Evolutionary conservation across 2,113 vertebrate genomes (phyloP).

Genomic region (human): DNA sequence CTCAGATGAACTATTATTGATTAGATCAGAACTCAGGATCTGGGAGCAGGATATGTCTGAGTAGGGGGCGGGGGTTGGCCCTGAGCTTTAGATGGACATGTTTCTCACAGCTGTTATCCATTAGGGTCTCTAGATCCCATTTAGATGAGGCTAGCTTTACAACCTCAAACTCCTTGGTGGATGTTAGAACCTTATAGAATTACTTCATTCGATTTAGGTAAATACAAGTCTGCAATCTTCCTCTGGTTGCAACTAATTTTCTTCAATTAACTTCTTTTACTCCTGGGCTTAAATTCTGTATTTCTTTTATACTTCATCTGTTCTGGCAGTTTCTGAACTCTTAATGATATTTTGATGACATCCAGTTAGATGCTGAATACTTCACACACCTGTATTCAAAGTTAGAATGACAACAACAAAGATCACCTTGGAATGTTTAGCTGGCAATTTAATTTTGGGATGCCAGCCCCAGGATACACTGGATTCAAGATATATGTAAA

Average conservation of each 20-base stretch:
- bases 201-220: not conserved
- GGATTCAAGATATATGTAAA: not conserved
- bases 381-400: constrained; percentile 2
- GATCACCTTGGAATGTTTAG: not conserved
- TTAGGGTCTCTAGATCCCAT: not conserved
- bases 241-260: not conserved
- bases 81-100: not conserved
- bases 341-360: not conserved
- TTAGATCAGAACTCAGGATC: not conserved
- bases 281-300: not conserved
- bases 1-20: not conserved
- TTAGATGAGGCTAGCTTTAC: not conserved
- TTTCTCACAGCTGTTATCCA: not conserved
- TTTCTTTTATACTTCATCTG: not conserved
- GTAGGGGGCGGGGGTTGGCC: no score
- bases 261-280: not conserved
- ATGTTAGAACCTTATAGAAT: not conserved
- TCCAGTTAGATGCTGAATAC: not conserved
- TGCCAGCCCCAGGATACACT: not conserved
- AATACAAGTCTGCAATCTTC: not conserved
- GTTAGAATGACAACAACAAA: not conserved
- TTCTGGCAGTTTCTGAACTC: not conserved
- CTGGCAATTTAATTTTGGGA: not conserved
- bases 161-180: not conserved
- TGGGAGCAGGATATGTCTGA: not conserved